Evolutionary conservation across 2,113 vertebrate genomes (phyloP).

Genomic region (Pogonocichla stellata): DNA sequence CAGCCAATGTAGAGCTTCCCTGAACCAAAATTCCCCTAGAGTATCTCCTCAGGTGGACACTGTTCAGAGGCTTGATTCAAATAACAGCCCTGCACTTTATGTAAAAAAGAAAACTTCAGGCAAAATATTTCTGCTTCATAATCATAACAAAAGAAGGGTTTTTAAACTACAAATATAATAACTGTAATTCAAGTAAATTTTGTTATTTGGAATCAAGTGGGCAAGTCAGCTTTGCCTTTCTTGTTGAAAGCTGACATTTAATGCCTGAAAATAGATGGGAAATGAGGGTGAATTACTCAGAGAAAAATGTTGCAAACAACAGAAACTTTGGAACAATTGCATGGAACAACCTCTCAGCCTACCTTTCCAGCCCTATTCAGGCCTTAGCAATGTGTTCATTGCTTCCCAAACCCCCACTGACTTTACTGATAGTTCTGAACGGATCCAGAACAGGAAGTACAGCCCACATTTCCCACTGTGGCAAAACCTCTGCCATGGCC

Average conservation of each 20-base stretch:
- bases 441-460: background rate
- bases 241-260: slow-evolving; percentile 25
- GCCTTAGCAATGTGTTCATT: background rate
- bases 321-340: background rate
- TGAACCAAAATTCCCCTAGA: background rate
- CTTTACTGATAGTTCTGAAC: background rate
- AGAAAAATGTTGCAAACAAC: background rate
- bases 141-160: background rate
- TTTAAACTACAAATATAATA: slow-evolving; percentile 28
- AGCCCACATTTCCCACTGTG: background rate
- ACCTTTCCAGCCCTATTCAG: background rate
- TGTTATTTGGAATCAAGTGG: slow-evolving; percentile 1
- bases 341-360: background rate
- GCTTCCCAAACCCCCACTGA: background rate
- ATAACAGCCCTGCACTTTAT: background rate
- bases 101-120: background rate
- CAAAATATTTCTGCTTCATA: slow-evolving; percentile 1
- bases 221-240: slow-evolving; percentile 2
- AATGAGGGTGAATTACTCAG: slow-evolving; percentile 5
- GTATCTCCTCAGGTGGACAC: background rate
- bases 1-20: background rate
- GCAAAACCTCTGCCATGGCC: background rate
- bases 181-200: slow-evolving; percentile 34
- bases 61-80: background rate
- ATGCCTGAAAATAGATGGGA: slow-evolving; percentile 9